A percentile compares a stretch with the other conserved stretches of the same genome.
These are phyloP conservation scores for Trichogramma dendrolimi DNA, from an alignment of 2,888 invertebrate species.

Conservation along the genomic window DNA sequence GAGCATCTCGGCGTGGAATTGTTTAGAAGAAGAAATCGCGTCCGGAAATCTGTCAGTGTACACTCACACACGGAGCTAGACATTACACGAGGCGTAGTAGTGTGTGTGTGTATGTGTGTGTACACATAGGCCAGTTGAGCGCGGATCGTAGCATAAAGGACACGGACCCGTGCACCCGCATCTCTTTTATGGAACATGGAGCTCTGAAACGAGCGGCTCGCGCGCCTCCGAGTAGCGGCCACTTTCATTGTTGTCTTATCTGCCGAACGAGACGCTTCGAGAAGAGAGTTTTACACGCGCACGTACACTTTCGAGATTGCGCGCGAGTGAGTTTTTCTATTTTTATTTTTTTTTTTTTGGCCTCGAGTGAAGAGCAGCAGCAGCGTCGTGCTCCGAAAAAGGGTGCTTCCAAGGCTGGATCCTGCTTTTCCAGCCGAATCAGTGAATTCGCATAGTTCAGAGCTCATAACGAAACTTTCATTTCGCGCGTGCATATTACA, in stretches of 20 bases:
- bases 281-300: neutral
- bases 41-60: too few species aligned
- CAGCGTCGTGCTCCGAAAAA: neutral
- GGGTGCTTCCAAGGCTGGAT: neutral
- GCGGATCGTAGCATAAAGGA: too few species aligned
- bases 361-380: neutral
- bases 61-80: too few species aligned
- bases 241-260: constrained; percentile 50
- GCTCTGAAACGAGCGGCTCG: constrained; percentile 15
- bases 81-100: too few species aligned
- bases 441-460: neutral
- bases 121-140: too few species aligned
- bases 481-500: neutral
- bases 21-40: too few species aligned
- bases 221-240: constrained; percentile 32
- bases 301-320: constrained; percentile 7
- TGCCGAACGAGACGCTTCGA: constrained; percentile 29
- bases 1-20: too few species aligned
- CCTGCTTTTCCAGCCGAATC: neutral
- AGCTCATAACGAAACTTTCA: too few species aligned
- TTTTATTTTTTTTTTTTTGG: neutral
- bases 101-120: too few species aligned
- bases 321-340: neutral
- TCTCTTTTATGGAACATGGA: too few species aligned
- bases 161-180: too few species aligned